A percentile compares a stretch with the other conserved stretches of the same genome.
Evolutionary conservation across 1,140 invertebrate genomes (phyloP).

Genomic region (Camponotus vicinus): DNA sequence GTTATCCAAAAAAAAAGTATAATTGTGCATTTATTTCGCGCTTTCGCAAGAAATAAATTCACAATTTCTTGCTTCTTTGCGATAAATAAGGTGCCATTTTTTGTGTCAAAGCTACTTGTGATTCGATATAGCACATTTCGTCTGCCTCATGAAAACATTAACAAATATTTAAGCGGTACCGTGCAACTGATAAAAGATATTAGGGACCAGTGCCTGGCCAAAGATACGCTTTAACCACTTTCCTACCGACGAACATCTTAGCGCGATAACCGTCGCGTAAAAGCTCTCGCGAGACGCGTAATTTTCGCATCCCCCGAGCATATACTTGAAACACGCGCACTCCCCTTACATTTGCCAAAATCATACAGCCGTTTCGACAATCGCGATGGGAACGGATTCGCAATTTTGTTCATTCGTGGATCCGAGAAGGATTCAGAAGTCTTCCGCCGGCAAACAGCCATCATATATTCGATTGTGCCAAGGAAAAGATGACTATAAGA

Average conservation of each 20-base stretch:
- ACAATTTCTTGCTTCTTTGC: background rate
- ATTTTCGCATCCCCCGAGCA: background rate
- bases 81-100: background rate
- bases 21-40: too few species aligned
- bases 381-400: background rate
- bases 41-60: background rate
- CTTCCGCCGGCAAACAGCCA: background rate
- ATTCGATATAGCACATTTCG: background rate
- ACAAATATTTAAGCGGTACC: slow-evolving; percentile 20
- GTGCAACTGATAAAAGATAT: background rate
- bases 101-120: background rate
- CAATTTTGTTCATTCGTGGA: background rate
- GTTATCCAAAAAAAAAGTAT: too few species aligned
- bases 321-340: slow-evolving; percentile 12
- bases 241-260: background rate
- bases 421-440: background rate
- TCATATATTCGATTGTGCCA: background rate
- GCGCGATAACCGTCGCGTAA: slow-evolving; percentile 15
- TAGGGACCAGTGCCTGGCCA: background rate
- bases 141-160: background rate
- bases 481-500: background rate
- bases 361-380: background rate
- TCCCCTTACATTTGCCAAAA: slow-evolving; percentile 27
- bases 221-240: slow-evolving; percentile 25
- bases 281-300: slow-evolving; percentile 55